These are phyloP conservation scores for Heteromormyrus szaboi DNA, from an alignment of 2,797 vertebrate genomes.

Conservation along the genomic window DNA sequence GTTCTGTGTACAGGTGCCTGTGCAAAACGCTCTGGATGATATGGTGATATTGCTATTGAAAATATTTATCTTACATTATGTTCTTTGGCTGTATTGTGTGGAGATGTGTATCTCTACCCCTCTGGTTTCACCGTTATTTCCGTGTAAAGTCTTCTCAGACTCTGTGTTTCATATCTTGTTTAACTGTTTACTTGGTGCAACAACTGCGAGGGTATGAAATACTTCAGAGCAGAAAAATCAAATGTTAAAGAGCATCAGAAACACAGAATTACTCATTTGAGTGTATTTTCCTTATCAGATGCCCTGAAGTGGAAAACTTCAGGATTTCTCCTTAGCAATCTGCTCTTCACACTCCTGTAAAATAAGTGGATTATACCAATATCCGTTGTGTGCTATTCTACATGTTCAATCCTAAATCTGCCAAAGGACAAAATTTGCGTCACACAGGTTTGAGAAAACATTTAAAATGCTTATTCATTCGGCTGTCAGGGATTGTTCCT, in stretches of 20 bases:
- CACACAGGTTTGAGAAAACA: not conserved
- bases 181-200: not conserved
- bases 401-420: not conserved
- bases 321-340: not conserved
- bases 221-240: not conserved
- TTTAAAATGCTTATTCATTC: not conserved
- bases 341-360: not conserved
- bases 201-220: not conserved
- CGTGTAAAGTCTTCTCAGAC: not conserved
- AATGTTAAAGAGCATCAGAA: not conserved
- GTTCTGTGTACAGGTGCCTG: not conserved
- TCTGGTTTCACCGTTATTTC: not conserved
- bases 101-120: not conserved
- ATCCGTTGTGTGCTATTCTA: not conserved
- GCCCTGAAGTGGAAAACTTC: not conserved
- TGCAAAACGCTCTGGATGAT: not conserved
- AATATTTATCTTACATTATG: not conserved
- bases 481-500: not conserved
- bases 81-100: not conserved
- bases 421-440: not conserved
- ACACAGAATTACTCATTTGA: not conserved
- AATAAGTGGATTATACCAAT: constrained; percentile 7
- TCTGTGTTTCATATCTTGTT: not conserved
- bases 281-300: not conserved
- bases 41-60: not conserved